Evolutionary conservation across 2,888 invertebrate species (phyloP).

Genomic region (Rhopalosiphum nymphaeae): DNA sequence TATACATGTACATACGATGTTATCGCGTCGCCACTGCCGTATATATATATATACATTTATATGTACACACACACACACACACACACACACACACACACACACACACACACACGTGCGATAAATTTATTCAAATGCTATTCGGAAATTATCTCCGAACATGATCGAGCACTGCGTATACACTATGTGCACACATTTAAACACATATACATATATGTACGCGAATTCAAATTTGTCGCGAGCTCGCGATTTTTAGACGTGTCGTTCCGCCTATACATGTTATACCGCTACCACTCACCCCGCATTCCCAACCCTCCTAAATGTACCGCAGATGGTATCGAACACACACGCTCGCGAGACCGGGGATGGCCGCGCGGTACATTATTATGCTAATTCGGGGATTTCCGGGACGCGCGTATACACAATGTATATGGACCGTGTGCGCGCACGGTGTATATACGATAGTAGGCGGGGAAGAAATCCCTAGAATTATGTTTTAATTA

Average conservation of each 20-base stretch:
- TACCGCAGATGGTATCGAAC: constrained; percentile 61
- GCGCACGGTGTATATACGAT: background rate
- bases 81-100: background rate
- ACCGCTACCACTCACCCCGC: background rate
- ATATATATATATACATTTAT: background rate
- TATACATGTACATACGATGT: constrained; percentile 30
- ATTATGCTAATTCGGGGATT: constrained; percentile 64
- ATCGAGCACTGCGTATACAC: constrained; percentile 35
- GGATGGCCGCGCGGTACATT: constrained; percentile 54
- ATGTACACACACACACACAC: background rate
- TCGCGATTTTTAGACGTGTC: constrained; percentile 49
- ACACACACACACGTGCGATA: constrained; percentile 28
- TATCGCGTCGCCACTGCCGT: constrained; percentile 37
- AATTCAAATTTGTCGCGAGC: constrained; percentile 54
- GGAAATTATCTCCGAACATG: constrained; percentile 62
- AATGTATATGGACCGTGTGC: background rate
- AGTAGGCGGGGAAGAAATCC: constrained; percentile 55
- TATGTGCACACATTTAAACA: background rate
- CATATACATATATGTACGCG: background rate
- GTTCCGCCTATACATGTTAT: constrained; percentile 8
- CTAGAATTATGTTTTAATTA: constrained; percentile 63
- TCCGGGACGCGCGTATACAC: constrained; percentile 18
- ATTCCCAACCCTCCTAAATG: background rate
- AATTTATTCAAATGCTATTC: constrained; percentile 64
- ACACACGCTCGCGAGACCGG: constrained; percentile 13